Base-by-base conservation (phyloP, 1,140 invertebrate species). In the Caerostris darwini region DNA sequence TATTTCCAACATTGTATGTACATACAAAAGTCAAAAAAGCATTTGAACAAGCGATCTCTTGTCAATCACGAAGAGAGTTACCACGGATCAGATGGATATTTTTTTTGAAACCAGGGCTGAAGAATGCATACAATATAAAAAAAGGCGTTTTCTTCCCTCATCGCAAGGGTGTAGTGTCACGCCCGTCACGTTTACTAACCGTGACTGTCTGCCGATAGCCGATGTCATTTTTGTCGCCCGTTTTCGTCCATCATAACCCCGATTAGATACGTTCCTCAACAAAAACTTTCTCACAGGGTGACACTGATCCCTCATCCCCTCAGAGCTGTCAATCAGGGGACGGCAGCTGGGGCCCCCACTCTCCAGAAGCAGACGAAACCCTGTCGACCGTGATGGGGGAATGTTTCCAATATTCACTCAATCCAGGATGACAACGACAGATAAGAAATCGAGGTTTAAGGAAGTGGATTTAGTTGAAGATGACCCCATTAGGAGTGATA, bases 161-260 rank as follows among this genome's bases (percentile, higher is more conserved):
- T 59, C 54, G 86, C 86, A 19, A 17, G 53, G 56, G 59, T 59
- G 90, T 54, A 81, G 71, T 81, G 90, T 91, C 90, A 91, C 90
- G 90, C 90, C 90, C 90, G 90, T 91, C 90, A 90, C 87, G 87
- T 50, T 77, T 77, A 50, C 50, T 34, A 85, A 58, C 83, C 83
- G 83, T 85, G 83, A 85, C 61, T 71, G 7, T 69, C 53, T 34
- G 71, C 64, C 61, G 87, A 82, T 82, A n/a, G 56, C 90, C 90
- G 57, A 91, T 91, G 90, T 91, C 90, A 91, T 91, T 61, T 91
- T 91, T 82, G 90, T 91, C 90, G 90, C 90, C 88, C 59, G 88
- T 34, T 90, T 90, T 90, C 88, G 88, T 90, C 88, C 90, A 91
- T 91, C 90, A 91, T 81, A 91, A 91, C 77, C 90, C 77, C 69